These are phyloP conservation scores for Cnemophilus loriae DNA, from an alignment of 2,113 vertebrate genomes.

Conservation along the genomic window DNA sequence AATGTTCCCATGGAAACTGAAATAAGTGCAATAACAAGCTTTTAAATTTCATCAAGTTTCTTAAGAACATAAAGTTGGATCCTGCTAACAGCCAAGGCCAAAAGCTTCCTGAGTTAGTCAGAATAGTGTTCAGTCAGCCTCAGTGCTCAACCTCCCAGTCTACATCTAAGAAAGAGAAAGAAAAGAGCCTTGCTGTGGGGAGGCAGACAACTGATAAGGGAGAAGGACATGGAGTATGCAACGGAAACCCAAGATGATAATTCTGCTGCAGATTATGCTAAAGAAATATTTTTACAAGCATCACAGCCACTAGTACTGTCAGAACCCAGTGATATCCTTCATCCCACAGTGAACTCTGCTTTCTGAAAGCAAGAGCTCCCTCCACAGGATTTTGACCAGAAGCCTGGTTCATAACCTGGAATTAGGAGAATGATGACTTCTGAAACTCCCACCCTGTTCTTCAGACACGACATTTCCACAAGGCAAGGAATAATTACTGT, in stretches of 20 bases:
- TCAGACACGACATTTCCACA: background rate
- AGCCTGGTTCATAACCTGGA: background rate
- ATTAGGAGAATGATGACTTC: background rate
- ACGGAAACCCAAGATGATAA: background rate
- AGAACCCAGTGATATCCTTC: background rate
- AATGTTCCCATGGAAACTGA: constrained; percentile 15
- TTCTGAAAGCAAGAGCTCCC: background rate
- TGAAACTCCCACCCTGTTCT: background rate
- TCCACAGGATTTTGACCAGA: background rate
- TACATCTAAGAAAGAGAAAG: background rate
- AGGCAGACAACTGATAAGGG: background rate
- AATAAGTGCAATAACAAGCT: background rate
- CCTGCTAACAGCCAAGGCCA: background rate
- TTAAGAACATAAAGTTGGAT: background rate
- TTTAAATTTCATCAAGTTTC: background rate
- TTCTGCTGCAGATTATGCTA: background rate
- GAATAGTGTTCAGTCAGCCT: background rate
- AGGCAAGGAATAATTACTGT: background rate
- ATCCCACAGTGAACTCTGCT: background rate
- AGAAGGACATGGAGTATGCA: background rate
- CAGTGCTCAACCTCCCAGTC: background rate
- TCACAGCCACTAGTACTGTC: background rate
- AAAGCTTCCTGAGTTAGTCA: background rate
- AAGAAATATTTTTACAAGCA: background rate
- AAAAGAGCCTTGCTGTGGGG: background rate